A percentile compares a stretch with the other conserved stretches of the same genome.
phyloP scores from a whole-genome alignment of 1,140 invertebrate genomes.

The Nymphalis io region DNA sequence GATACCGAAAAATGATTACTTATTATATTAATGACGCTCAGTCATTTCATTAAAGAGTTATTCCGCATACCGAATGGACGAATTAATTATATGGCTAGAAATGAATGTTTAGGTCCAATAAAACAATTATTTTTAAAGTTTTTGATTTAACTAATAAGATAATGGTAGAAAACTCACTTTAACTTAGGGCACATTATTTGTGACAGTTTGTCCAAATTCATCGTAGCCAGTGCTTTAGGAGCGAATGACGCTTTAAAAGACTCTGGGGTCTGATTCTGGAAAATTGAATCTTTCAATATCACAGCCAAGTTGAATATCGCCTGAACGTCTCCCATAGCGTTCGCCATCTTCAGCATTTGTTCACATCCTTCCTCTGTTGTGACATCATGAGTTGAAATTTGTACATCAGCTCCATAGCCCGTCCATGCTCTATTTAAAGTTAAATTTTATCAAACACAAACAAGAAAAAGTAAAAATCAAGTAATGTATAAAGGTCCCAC shows the following conservation, averaged over 20 bases:
- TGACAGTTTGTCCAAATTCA: slow-evolving; percentile 82
- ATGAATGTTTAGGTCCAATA: no score
- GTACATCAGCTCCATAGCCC: slow-evolving; percentile 82
- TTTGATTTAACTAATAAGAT: no score
- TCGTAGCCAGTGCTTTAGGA: slow-evolving; percentile 84
- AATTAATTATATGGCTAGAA: no score
- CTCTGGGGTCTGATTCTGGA: slow-evolving; percentile 83
- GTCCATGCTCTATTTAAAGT: slow-evolving; percentile 82
- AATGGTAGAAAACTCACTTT: slow-evolving; percentile 56
- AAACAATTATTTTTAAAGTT: no score
- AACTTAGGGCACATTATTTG: slow-evolving; percentile 82
- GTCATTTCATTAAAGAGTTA: no score
- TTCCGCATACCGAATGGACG: no score
- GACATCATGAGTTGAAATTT: slow-evolving; percentile 85
- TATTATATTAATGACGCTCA: no score
- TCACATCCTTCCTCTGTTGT: no score
- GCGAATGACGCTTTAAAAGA: slow-evolving; percentile 81
- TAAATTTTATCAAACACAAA: background rate
- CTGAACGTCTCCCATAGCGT: slow-evolving; percentile 82
- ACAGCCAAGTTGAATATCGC: slow-evolving; percentile 93
- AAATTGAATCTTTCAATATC: slow-evolving; percentile 51
- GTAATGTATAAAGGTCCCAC: no score
- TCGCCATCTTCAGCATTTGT: no score
- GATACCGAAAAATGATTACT: no score
- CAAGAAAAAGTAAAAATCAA: no score